These are phyloP conservation scores for Crenichthys baileyi DNA, from an alignment of 2,797 vertebrate species.

Conservation along the genomic window DNA sequence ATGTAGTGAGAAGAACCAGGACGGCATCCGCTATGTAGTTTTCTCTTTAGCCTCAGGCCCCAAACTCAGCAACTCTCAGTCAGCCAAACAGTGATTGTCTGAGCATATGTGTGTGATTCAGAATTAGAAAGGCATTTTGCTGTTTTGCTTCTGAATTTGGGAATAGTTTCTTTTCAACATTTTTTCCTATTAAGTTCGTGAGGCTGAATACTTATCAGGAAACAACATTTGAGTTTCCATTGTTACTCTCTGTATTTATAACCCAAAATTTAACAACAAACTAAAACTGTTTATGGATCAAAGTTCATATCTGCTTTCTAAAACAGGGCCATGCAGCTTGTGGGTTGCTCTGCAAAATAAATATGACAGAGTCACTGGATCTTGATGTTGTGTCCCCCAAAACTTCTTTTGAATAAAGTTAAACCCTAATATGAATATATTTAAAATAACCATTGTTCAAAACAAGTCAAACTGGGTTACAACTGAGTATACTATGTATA, in stretches of 20 bases:
- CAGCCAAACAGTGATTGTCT: conserved; percentile 24
- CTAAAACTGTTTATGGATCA: conserved; percentile 21
- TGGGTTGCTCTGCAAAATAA: conserved; percentile 33
- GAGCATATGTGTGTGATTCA: conserved; percentile 2
- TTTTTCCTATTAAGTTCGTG: not conserved
- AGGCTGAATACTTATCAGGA: not conserved
- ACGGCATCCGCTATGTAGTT: conserved; percentile 34
- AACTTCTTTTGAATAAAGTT: conserved; percentile 39
- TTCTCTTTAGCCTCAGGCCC: conserved; percentile 37
- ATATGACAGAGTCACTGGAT: conserved; percentile 39
- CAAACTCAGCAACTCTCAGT: conserved; percentile 26
- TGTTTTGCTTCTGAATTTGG: not conserved
- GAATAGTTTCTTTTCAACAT: not conserved
- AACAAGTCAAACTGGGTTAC: conserved; percentile 19
- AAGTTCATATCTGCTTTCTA: conserved; percentile 22
- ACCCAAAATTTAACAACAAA: conserved; percentile 14
- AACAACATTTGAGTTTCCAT: conserved; percentile 6
- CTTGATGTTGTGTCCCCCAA: conserved; percentile 17
- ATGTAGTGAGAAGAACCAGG: conserved; percentile 31
- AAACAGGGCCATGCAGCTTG: conserved; percentile 16
- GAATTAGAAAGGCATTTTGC: not conserved
- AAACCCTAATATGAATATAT: conserved; percentile 34
- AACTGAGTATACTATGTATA: conserved; percentile 1
- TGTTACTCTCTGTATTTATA: conserved; percentile 30
- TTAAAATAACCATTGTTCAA: conserved; percentile 27